Conservation (phyloP, 2,797 vertebrate genomes). For the Steatocranus sp. region DNA sequence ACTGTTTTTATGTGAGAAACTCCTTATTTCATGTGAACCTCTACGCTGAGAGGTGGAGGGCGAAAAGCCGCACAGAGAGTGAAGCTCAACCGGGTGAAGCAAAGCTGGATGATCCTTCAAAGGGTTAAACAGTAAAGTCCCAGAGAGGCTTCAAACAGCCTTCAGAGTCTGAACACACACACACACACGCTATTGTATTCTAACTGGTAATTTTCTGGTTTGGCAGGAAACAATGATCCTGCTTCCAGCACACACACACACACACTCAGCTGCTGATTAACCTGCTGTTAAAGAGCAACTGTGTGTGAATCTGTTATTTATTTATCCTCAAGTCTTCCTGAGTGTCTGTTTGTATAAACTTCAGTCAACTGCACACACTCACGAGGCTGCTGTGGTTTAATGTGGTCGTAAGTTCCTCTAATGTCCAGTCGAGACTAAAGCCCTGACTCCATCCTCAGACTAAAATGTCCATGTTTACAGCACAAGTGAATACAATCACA, state of each 20-base stretch:
- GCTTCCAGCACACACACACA: not conserved
- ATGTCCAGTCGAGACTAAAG: not conserved
- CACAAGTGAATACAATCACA: not conserved
- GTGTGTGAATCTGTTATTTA: not conserved
- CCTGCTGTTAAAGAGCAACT: not conserved
- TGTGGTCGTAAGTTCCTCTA: not conserved
- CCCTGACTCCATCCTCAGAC: not conserved
- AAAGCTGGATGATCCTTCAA: not conserved
- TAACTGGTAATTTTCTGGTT: not conserved
- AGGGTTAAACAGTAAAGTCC: not conserved
- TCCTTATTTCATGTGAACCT: not conserved
- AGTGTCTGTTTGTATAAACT: not conserved
- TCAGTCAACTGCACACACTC: not conserved
- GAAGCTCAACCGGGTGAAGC: not conserved
- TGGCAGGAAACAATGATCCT: not conserved
- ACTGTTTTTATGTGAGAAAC: not conserved
- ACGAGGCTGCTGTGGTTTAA: not conserved
- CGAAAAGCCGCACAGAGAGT: not conserved
- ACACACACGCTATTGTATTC: not conserved
- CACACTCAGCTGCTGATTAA: not conserved
- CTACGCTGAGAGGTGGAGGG: not conserved
- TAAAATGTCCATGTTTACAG: not conserved
- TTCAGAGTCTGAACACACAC: not conserved
- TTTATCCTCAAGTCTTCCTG: not conserved
- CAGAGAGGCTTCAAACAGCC: not conserved